These are phyloP conservation scores for Hypanus sabinus DNA, from an alignment of 2,113 vertebrate species.

Conservation along the genomic window DNA sequence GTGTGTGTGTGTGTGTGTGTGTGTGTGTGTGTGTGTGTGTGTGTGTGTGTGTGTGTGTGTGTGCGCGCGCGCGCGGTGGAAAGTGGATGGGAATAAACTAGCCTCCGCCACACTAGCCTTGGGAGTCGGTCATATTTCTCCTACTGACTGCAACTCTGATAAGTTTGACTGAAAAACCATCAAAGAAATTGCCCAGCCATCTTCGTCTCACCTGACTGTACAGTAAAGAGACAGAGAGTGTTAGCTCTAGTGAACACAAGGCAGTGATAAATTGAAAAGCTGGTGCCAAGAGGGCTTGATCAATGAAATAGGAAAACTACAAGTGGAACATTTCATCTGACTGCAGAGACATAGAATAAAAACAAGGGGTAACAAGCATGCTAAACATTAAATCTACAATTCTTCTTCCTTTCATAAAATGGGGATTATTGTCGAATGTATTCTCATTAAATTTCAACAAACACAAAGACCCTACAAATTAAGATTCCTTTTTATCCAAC, in stretches of 20 bases:
- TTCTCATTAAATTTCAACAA: not conserved
- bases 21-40: not conserved
- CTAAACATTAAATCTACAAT: not conserved
- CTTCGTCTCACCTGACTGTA: not conserved
- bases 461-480: not conserved
- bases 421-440: not conserved
- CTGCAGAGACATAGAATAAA: not conserved
- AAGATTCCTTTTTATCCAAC: not conserved
- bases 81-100: not conserved
- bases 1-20: not conserved
- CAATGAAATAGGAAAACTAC: not conserved
- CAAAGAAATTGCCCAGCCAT: not conserved
- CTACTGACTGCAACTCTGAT: constrained; percentile 6
- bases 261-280: not conserved
- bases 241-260: constrained; percentile 20
- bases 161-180: constrained; percentile 23
- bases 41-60: not conserved
- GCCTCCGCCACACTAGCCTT: not conserved
- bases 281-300: not conserved
- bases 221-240: not conserved
- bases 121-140: not conserved
- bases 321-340: not conserved
- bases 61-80: not conserved
- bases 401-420: not conserved
- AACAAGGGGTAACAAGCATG: not conserved